phyloP scores from a whole-genome alignment of 2,113 vertebrate species.

The Probosciger aterrimus region DNA sequence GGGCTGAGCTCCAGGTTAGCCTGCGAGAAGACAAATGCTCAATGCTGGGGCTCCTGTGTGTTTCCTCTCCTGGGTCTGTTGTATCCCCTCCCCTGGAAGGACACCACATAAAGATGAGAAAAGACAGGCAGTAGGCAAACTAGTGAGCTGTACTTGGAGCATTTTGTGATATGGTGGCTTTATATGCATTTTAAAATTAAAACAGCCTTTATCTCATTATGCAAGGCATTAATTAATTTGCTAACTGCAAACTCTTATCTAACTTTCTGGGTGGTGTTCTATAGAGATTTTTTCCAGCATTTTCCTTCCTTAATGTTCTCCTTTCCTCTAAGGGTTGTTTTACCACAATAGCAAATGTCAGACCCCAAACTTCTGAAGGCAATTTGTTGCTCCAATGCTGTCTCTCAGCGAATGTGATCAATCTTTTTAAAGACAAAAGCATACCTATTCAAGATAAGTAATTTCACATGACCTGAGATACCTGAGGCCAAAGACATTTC shows the following conservation, averaged over 20 bases:
- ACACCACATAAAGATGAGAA: neutral
- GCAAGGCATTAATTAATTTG: neutral
- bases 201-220: neutral
- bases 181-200: neutral
- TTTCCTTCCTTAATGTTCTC: neutral
- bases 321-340: neutral
- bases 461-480: neutral
- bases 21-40: neutral
- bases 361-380: neutral
- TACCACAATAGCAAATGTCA: neutral
- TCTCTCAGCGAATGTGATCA: neutral
- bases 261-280: neutral
- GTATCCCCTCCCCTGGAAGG: neutral
- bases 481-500: neutral
- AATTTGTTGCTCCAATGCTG: neutral
- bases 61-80: neutral
- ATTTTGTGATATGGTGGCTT: neutral
- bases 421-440: neutral
- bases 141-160: neutral
- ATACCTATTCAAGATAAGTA: neutral
- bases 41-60: accelerated
- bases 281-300: neutral
- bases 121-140: neutral
- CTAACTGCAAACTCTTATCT: neutral
- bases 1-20: neutral